Evolutionary conservation across 2,113 vertebrate species (phyloP).

Genomic region (Thermophis baileyi): DNA sequence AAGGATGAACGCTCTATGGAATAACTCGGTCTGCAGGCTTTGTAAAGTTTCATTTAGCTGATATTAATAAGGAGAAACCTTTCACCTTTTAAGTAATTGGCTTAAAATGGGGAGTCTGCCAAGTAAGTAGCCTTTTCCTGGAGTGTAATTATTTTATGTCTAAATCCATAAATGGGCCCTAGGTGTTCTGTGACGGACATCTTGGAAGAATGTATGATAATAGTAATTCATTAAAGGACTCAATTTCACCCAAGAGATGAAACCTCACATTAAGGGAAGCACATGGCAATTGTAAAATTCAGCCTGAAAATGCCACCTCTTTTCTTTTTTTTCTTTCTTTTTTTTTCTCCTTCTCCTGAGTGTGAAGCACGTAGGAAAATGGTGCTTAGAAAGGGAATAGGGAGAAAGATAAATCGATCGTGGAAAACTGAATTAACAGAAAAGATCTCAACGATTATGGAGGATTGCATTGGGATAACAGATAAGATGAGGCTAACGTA

Average conservation of each 20-base stretch:
- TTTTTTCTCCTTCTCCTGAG: constrained; percentile 2
- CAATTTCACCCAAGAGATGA: constrained; percentile 29
- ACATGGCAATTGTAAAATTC: constrained; percentile 4
- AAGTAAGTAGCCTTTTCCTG: constrained; percentile 6
- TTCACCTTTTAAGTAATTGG: constrained; percentile 27
- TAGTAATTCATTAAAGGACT: constrained; percentile 27
- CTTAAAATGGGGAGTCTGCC: constrained; percentile 32
- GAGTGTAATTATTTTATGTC: background rate
- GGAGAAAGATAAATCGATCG: background rate
- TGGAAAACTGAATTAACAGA: background rate
- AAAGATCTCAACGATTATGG: background rate
- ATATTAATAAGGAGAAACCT: constrained; percentile 17
- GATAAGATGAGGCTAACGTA: no score
- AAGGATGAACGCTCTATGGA: background rate
- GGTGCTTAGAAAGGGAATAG: background rate
- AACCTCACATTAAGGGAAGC: constrained; percentile 15
- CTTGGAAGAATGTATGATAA: constrained; percentile 16
- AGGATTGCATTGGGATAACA: background rate
- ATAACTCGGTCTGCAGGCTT: constrained; percentile 12
- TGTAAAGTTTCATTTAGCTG: constrained; percentile 24
- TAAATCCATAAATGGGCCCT: constrained; percentile 3
- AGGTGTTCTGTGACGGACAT: constrained; percentile 19
- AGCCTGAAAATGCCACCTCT: background rate
- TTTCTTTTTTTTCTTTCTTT: background rate
- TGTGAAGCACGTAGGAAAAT: background rate